These are phyloP conservation scores for Cataglyphis rosenhaueri DNA, from an alignment of 2,888 invertebrate species.

Conservation along the genomic window DNA sequence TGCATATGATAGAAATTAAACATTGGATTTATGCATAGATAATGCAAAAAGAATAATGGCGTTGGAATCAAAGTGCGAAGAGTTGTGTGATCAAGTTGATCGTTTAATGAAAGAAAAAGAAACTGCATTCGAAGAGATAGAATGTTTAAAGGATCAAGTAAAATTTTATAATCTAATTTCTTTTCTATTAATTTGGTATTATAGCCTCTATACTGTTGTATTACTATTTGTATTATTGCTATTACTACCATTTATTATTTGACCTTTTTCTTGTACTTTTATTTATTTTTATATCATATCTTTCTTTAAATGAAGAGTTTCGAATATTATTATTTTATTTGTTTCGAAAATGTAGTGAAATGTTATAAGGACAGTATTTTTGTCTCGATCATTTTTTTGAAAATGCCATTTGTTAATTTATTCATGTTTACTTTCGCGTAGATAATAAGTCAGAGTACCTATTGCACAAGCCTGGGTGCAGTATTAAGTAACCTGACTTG, in stretches of 20 bases:
- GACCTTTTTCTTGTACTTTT: background rate
- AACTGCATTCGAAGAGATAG: slow-evolving; percentile 71
- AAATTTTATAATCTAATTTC: background rate
- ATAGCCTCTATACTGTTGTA: background rate
- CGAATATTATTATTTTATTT: background rate
- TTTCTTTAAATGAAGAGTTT: background rate
- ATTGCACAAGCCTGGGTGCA: slow-evolving; percentile 84
- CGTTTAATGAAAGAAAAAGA: slow-evolving; percentile 63
- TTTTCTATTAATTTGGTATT: background rate
- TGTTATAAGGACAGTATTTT: background rate
- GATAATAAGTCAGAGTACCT: slow-evolving; percentile 80
- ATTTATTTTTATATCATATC: background rate
- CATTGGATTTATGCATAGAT: slow-evolving; percentile 22
- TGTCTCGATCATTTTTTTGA: background rate
- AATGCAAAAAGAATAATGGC: slow-evolving; percentile 55
- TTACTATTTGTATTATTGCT: background rate
- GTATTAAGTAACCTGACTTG: slow-evolving; percentile 84
- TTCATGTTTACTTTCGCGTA: slow-evolving; percentile 29
- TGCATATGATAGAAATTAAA: background rate
- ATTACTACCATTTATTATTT: background rate
- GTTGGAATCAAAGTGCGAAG: slow-evolving; percentile 69
- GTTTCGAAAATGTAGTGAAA: background rate
- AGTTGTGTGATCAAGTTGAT: slow-evolving; percentile 69
- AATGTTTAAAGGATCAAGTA: slow-evolving; percentile 76
- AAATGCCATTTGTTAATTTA: background rate